Base-by-base conservation (phyloP, 2,113 vertebrate genomes). In the Pampusana beccarii region DNA sequence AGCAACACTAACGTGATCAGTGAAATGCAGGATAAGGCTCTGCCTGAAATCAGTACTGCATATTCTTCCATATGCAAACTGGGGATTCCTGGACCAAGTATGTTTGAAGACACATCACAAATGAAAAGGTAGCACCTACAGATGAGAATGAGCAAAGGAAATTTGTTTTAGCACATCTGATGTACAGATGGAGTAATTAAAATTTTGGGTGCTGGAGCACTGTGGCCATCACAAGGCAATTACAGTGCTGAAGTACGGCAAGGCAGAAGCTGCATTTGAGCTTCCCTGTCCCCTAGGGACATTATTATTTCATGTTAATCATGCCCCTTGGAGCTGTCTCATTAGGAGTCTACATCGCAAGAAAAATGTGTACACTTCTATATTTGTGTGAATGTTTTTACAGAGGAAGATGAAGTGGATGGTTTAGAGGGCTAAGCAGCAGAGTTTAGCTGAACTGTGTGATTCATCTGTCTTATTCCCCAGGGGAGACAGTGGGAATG, bases 261-360 rank as follows among this genome's bases (percentile, higher is more conserved):
- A 92, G 31, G 44, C 77, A 84, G 84, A 93, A 77, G 53, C 29
- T 89, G n/a, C 48, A 73, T 75, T 51, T 56, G 62, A 94, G 48
- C 70, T 88, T 67, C 48, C 36, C 75, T 71, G 69, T 88, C 67
- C 88, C 93, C 58, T 74, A 65, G 69, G 74, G 92, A 86, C 75
- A 85, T 91, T 92, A 94, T 97, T 97, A 97, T 95, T 94, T 97
- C 93, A 89, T 96, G 83, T 96, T 97, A 97, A 97, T 98, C 87
- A 95, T 26, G 89, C 38, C 86, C 60, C 83, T 66, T 92, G 82
- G 84, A 88, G 79, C 90, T 97, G 83, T 92, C 91, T 97, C 94
- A 81, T 90, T 97, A 93, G 31, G 94, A 94, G 33, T 73, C 82
- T 88, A 48, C 62, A 81, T 26, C 5, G 21, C 60, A 95, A 96